These are phyloP conservation scores for Acipenser ruthenus DNA, from an alignment of 2,797 vertebrate genomes.

Conservation along the genomic window DNA sequence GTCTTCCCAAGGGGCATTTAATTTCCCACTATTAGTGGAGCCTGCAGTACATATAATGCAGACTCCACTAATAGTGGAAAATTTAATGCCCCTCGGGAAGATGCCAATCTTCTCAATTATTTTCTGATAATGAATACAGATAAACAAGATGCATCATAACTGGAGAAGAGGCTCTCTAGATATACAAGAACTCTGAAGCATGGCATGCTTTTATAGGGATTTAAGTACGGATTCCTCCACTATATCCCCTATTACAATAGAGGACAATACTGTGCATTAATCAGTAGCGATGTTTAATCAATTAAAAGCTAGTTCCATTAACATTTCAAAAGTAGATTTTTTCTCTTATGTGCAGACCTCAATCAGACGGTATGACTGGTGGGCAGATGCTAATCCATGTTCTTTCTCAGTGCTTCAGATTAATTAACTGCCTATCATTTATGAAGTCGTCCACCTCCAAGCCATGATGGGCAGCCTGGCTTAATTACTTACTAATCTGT, in stretches of 20 bases:
- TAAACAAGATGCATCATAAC: too few relatives aligned
- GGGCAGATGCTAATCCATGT: neutral
- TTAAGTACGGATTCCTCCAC: neutral
- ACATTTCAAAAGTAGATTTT: too few relatives aligned
- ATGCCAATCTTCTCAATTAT: too few relatives aligned
- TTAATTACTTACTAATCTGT: slow-evolving; percentile 28
- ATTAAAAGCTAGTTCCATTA: slow-evolving; percentile 32
- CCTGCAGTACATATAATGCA: too few relatives aligned
- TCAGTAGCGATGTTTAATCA: slow-evolving; percentile 10
- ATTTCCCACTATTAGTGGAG: too few relatives aligned
- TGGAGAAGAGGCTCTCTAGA: too few relatives aligned
- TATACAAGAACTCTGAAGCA: neutral
- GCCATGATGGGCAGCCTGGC: slow-evolving; percentile 4
- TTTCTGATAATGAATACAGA: too few relatives aligned
- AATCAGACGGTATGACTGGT: neutral
- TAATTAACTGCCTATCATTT: slow-evolving; percentile 16
- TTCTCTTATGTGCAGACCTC: neutral
- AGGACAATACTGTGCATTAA: neutral
- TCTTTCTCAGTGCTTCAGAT: neutral
- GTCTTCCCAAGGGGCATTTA: too few relatives aligned
- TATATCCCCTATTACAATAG: too few relatives aligned
- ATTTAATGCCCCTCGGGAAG: too few relatives aligned
- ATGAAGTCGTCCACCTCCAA: neutral
- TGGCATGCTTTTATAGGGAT: neutral
- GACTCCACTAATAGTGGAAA: too few relatives aligned